phyloP scores from a whole-genome alignment of 2,888 invertebrate species.

The Panzeria rudis region DNA sequence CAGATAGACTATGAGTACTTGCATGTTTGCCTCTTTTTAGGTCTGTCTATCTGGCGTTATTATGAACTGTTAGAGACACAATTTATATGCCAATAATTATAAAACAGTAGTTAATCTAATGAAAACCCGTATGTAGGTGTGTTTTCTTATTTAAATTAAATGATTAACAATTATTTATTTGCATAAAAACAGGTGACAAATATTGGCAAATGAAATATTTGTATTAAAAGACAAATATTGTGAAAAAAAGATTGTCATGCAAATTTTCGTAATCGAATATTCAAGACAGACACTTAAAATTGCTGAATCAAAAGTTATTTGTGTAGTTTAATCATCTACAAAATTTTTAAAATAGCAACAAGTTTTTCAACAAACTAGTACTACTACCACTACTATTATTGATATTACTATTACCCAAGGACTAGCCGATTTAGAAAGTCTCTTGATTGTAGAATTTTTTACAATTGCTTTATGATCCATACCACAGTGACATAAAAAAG shows the following conservation, averaged over 20 bases:
- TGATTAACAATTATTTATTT: not conserved
- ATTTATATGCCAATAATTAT: slow-evolving; percentile 31
- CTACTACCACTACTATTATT: no score
- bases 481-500: no score
- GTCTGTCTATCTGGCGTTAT: slow-evolving; percentile 14
- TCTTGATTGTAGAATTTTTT: no score
- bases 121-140: slow-evolving; percentile 2
- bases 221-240: not conserved
- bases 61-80: slow-evolving; percentile 12
- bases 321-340: no score
- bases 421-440: no score
- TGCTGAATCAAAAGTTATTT: no score
- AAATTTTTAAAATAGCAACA: no score
- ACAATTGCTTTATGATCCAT: no score
- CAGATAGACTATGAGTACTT: slow-evolving; percentile 27
- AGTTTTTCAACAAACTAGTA: no score
- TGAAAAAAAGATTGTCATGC: not conserved
- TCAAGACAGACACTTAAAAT: no score
- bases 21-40: not conserved
- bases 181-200: not conserved
- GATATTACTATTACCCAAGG: no score
- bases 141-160: slow-evolving; percentile 14
- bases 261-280: not conserved
- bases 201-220: not conserved
- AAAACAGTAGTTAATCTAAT: slow-evolving; percentile 26